A percentile compares a stretch with the other conserved stretches of the same genome.
Conservation (phyloP, 1,140 invertebrate genomes). For the Macrobrachium nipponense region DNA sequence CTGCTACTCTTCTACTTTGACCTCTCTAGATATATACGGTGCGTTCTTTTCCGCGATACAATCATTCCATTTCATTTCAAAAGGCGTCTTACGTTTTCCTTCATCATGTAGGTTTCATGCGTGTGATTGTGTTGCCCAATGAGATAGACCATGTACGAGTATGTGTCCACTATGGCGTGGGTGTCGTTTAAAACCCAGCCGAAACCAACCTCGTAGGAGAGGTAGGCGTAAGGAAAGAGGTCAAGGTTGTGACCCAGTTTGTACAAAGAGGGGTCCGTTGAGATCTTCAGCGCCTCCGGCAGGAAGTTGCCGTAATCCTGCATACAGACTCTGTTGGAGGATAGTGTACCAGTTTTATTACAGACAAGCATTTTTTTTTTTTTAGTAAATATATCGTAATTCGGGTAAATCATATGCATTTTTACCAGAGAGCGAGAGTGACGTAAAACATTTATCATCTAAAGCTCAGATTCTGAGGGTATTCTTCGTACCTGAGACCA, state of each 20-base stretch:
- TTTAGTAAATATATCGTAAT: neutral
- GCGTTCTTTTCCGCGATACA: neutral
- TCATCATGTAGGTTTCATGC: constrained; percentile 52
- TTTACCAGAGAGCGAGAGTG: neutral
- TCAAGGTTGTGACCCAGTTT: constrained; percentile 50
- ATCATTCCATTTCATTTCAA: neutral
- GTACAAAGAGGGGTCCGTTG: constrained; percentile 26
- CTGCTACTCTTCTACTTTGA: neutral
- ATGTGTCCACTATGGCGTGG: constrained; percentile 52
- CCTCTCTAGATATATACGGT: neutral
- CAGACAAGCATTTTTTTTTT: no score
- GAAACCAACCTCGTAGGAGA: constrained; percentile 47
- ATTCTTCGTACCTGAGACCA: constrained; percentile 19
- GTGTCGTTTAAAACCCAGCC: constrained; percentile 35
- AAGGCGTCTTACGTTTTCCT: constrained; percentile 43
- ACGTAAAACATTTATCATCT: neutral
- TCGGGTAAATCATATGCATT: neutral
- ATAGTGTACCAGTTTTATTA: neutral
- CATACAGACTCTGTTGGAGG: constrained; percentile 35
- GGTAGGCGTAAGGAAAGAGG: constrained; percentile 49
- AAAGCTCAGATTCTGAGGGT: neutral
- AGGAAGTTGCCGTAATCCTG: constrained; percentile 60
- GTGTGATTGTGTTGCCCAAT: neutral
- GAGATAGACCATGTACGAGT: constrained; percentile 51
- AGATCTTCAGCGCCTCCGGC: constrained; percentile 43